Evolutionary conservation across 2,797 vertebrate genomes (phyloP), one percentile per base, ranked within the genome.

Genomic region (Falco biarmicus): DNA sequence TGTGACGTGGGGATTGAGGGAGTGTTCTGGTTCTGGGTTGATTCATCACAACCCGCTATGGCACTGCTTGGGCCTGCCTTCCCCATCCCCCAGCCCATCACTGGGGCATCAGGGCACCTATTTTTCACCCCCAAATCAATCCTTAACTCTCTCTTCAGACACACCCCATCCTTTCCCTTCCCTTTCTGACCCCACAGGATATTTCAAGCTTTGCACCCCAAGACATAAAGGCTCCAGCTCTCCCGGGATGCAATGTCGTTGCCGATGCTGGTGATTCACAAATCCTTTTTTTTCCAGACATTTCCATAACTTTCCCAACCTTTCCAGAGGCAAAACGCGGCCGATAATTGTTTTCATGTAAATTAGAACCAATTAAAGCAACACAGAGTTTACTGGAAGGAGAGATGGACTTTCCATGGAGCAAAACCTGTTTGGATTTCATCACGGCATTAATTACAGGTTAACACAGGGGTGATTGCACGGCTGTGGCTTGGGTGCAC

Each of bases 231-330:
- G 16, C 59, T 82, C 51, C 16, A 1, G 19, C 73, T 83, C 77
- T 66, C 37, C 25, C 47, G 15, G 15, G 13, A 5, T 5, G 3
- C 37, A 37, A 41, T 0, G 15, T 4, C 1, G 29, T 45, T 51
- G 59, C 39, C 3, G 24, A 57, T 39, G 54, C 39, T 2, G 11
- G 12, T 57, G 79, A 87, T 70, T 92, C 95, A 90, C 11, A 0
- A 65, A 56, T 17, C 50, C 31, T 4, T 15, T 64, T 48, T 75
- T 68, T 64, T 19, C 83, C 85, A 84, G 87, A 83, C 84, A 64
- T 43, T 94, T 93, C 93, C 95, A 93, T 76, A 41, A 69, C 89
- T 95, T 93, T 90, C 94, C 92, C 89, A 93, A 94, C 81, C 34
- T 83, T 64, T 82, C 85, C 85, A 79, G 61, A 71, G 73, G 84